Conservation (phyloP, 2,113 vertebrate species). For the Tenebrosternarchus preto region DNA sequence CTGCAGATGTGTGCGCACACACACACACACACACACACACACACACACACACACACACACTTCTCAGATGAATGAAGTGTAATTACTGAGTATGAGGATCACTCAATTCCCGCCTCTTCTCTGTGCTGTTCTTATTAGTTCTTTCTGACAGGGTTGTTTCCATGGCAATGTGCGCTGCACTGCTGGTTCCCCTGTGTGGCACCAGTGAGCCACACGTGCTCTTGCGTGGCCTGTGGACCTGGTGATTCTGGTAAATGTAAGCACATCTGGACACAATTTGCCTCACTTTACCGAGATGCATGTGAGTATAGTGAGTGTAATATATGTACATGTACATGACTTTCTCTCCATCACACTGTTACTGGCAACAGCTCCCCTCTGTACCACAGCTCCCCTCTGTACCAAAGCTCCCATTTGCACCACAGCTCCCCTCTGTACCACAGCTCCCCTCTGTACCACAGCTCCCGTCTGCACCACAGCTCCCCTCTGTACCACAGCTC, state of each 20-base stretch:
- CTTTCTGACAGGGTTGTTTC: slow-evolving; percentile 77
- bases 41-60: slow-evolving; percentile 55
- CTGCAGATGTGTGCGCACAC: slow-evolving; percentile 52
- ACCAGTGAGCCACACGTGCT: slow-evolving; percentile 59
- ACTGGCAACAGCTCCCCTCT: slow-evolving; percentile 70
- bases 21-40: slow-evolving; percentile 63
- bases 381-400: slow-evolving; percentile 67
- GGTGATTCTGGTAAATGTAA: slow-evolving; percentile 54
- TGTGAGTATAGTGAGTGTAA: slow-evolving; percentile 66
- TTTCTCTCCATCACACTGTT: slow-evolving; percentile 65
- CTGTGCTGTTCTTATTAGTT: slow-evolving; percentile 68
- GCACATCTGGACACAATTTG: slow-evolving; percentile 35
- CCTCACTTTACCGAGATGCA: slow-evolving; percentile 1
- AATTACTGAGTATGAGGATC: slow-evolving; percentile 78
- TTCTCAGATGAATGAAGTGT: slow-evolving; percentile 75
- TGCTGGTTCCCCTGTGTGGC: slow-evolving; percentile 63
- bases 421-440: no score
- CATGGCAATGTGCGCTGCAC: slow-evolving; percentile 67
- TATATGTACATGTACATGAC: slow-evolving; percentile 70
- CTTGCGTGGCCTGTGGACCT: slow-evolving; percentile 2
- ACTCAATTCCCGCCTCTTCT: slow-evolving; percentile 66
- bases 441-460: no score
- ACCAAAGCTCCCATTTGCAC: slow-evolving; percentile 73
- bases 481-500: no score
- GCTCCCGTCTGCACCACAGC: no score